A percentile compares a stretch with the other conserved stretches of the same genome.
Evolutionary conservation across 2,888 invertebrate genomes (phyloP).

Genomic region (Halictus quadricinctus): DNA sequence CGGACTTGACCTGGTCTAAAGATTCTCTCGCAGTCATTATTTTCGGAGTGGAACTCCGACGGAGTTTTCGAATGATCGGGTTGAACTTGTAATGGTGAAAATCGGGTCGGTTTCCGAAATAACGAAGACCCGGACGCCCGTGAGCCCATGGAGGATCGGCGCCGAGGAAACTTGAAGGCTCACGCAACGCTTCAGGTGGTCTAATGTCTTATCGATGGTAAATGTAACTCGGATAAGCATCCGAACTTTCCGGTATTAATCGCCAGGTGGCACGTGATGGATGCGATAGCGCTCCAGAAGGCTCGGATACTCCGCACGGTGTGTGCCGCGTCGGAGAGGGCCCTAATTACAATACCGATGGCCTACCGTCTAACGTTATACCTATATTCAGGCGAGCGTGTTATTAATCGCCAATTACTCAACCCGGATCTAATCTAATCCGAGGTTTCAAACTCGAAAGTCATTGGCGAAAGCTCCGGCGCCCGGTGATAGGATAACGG

Average conservation of each 20-base stretch:
- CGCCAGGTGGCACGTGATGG: conserved; percentile 75
- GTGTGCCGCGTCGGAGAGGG: conserved; percentile 47
- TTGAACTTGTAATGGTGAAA: background rate
- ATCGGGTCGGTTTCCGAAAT: conserved; percentile 9
- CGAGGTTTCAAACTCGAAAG: conserved; percentile 68
- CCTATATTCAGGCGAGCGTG: conserved; percentile 68
- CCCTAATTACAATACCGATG: conserved; percentile 76
- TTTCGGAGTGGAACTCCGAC: background rate
- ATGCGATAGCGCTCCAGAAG: conserved; percentile 68
- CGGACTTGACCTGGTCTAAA: background rate
- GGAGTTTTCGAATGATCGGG: too few species aligned
- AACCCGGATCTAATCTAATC: conserved; percentile 74
- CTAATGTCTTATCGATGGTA: conserved; percentile 68
- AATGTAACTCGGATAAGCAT: conserved; percentile 69
- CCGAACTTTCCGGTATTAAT: conserved; percentile 72
- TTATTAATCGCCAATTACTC: conserved; percentile 80
- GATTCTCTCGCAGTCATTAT: background rate
- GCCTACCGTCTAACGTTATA: conserved; percentile 66
- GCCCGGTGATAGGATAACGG: conserved; percentile 65
- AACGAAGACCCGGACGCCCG: conserved; percentile 16
- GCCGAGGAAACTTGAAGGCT: conserved; percentile 40
- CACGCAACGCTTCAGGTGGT: conserved; percentile 59
- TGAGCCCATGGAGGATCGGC: background rate
- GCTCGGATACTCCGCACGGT: conserved; percentile 49
- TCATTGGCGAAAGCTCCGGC: conserved; percentile 67